A percentile compares a stretch with the other conserved stretches of the same genome.
phyloP scores from a whole-genome alignment of 2,797 vertebrate species.

The Margarornis squamiger region DNA sequence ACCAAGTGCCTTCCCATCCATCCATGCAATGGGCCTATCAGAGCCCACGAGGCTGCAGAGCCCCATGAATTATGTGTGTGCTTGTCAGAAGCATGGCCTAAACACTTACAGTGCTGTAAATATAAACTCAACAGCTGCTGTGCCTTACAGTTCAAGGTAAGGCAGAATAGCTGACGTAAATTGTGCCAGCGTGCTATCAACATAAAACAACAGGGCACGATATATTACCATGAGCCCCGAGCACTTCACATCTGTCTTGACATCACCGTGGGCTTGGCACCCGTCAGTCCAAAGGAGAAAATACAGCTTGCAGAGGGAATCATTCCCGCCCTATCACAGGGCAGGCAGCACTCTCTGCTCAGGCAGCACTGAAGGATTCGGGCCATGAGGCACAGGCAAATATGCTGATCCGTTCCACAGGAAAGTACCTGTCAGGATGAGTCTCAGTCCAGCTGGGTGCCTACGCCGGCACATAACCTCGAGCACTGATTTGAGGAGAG shows the following conservation, averaged over 20 bases:
- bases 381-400: conserved; percentile 13
- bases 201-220: conserved; percentile 61
- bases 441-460: background rate
- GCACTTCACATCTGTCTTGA: conserved; percentile 64
- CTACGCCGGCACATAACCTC: background rate
- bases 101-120: conserved; percentile 65
- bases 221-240: conserved; percentile 30
- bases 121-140: conserved; percentile 58
- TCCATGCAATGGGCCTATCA: background rate
- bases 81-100: conserved; percentile 59
- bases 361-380: background rate
- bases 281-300: conserved; percentile 62
- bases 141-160: conserved; percentile 67
- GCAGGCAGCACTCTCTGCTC: background rate
- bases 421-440: background rate
- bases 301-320: conserved; percentile 44
- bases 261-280: conserved; percentile 51
- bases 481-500: background rate
- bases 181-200: conserved; percentile 3
- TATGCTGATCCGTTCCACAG: background rate
- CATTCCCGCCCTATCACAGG: background rate
- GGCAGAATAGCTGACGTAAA: conserved; percentile 65
- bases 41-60: background rate
- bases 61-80: conserved; percentile 36
- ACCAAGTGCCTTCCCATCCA: background rate